Evolutionary conservation across 2,113 vertebrate genomes (phyloP), one percentile per base, ranked within the genome.

Genomic region (Corythoichthys intestinalis): DNA sequence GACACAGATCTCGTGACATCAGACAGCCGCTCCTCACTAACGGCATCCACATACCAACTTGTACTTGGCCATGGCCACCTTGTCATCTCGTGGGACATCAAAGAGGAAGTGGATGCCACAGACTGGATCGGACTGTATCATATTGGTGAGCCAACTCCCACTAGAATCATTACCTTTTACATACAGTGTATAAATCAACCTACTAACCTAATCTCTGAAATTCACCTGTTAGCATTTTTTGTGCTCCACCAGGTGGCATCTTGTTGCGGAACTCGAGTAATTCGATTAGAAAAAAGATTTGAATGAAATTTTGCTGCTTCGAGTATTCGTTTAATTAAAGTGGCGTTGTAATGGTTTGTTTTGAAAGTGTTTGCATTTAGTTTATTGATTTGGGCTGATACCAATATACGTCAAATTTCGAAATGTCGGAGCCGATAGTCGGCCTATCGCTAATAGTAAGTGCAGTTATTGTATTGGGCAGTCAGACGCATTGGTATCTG

Each of bases 61-160:
- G 95, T 94, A 0, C 84, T 99, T 14, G 96, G 96, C 9, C 94
- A 94, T 17, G 88, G 93, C 60, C 94, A 96, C 84, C 93, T 99
- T 79, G 94, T 98, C n/a, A 98, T 99, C 86, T 98, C 94, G 87
- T 99, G 97, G 97, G 96, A 99, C 89, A 99, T 99, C 86, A 99
- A 99, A 77, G 97, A 99, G 89, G 97, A 99, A 85, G 97, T 99
- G 72, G 96, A 98, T 59, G 96, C 97, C 5, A 98, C 95, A 0
- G 96, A 99, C 82, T 99, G 97, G 97, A 99, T 99, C 56, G 97
- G 97, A 66, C 92, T 99, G 34, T 99, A 98, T 83, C 96, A 98
- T 78, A 98, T 99, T 53, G 97, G 96, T 99, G 88, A 95, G 94
- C 71, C n/a, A 56, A 70, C n/a, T 50, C 12, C 34, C 11, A 50